Base-by-base conservation (phyloP, 2,797 vertebrate species). In the Leptodactylus fallax region DNA sequence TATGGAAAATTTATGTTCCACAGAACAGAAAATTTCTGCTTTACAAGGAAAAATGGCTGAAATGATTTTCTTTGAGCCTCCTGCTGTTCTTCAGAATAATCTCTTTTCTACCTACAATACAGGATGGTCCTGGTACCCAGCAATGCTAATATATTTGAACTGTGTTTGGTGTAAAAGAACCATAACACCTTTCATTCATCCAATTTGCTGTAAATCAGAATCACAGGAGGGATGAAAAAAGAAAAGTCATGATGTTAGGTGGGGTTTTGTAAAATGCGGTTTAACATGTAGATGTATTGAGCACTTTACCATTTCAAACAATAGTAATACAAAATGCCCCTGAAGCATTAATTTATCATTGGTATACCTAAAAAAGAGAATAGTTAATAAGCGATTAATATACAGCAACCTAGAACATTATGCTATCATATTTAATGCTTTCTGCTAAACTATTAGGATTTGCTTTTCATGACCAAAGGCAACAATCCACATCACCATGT, bases 171-270 rank as follows among this genome's bases (percentile, higher is more conserved):
- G 63, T 60, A 71, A 79, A 79, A 83, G 74, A 88, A 84, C 61
- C 81, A 88, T 88, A 88, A 88, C 87, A 88, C 81, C 81, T 88
- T 25, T 83, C 76, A 71, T 88, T 88, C 63, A 88, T 84, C 81
- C 87, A 88, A 88, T 88, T 88, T 88, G 74, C 74, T 83, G 65
- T 84, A 84, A 84, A 88, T 87, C 81, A 87, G 58, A 87, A 83
- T 79, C 87, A 79, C 81, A 84, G 81, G 61, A 77, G 81, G 87
- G 76, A 61, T 49, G 74, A 14, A 88, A 69, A 53, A 61, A 69
- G 58, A 76, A 79, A 71, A 88, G 58, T 69, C 79, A 78, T 69
- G 47, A 51, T 78, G 25, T 12, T 55, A 81, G 80, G 72, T 78
- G 25, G 6, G 51, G 19, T 86, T 79, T 86, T 79, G 63, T 69